Evolutionary conservation across 2,888 invertebrate genomes (phyloP).

Genomic region (Standfussiana lucernea): DNA sequence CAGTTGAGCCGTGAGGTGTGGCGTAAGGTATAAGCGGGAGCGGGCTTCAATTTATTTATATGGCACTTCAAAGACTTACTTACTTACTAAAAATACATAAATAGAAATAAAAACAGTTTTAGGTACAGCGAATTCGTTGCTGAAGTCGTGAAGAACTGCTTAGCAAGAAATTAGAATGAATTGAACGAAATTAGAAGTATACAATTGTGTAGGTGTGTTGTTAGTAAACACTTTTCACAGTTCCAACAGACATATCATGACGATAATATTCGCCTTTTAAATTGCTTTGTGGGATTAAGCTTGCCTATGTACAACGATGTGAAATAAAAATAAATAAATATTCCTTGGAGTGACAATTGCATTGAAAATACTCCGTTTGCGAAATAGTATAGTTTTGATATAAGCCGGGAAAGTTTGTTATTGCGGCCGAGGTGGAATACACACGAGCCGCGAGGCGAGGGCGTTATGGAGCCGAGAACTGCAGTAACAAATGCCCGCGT

Average conservation of each 20-base stretch:
- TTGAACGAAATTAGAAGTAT: background rate
- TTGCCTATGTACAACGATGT: background rate
- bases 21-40: conserved; percentile 21
- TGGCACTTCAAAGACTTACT: no score
- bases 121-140: no score
- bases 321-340: background rate
- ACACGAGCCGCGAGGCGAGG: no score
- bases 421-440: no score
- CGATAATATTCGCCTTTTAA: background rate
- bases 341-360: background rate
- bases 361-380: background rate
- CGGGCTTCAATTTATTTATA: background rate
- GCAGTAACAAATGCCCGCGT: no score
- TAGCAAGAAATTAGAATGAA: no score
- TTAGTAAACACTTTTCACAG: background rate
- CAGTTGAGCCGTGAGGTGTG: conserved; percentile 65
- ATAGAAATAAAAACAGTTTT: no score
- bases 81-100: no score
- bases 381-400: no score
- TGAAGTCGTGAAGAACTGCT: no score
- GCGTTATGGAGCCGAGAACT: no score
- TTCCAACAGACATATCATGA: background rate
- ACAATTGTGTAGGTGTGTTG: background rate
- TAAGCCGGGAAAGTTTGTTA: no score
- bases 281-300: background rate